These are phyloP conservation scores for Pollachius pollachius DNA, from an alignment of 2,113 vertebrate genomes.

Conservation along the genomic window DNA sequence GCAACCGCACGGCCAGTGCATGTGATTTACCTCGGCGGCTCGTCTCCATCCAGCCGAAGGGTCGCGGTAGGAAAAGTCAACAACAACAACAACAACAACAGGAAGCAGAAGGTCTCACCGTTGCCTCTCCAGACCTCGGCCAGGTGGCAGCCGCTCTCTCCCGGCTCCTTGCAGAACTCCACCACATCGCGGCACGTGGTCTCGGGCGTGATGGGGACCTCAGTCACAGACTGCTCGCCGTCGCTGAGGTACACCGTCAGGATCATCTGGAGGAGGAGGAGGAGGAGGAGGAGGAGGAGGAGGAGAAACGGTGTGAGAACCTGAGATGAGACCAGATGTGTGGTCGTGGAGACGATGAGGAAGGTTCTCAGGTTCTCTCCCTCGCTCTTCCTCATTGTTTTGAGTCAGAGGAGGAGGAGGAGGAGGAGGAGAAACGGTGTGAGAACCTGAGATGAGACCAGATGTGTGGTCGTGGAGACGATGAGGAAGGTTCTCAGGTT, in stretches of 20 bases:
- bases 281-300: slow-evolving; percentile 13
- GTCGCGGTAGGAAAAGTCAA: too few relatives aligned
- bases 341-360: background rate
- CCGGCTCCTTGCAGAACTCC: slow-evolving; percentile 98
- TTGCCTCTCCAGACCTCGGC: slow-evolving; percentile 97
- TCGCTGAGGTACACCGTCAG: slow-evolving; percentile 98
- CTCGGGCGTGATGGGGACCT: slow-evolving; percentile 98
- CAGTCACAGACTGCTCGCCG: slow-evolving; percentile 91
- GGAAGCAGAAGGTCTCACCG: slow-evolving; percentile 69
- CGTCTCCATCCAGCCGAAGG: too few relatives aligned
- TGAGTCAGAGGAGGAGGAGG: background rate
- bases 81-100: background rate
- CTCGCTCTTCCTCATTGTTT: too few relatives aligned
- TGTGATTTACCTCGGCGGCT: too few relatives aligned
- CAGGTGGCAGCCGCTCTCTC: slow-evolving; percentile 95
- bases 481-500: too few relatives aligned
- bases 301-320: background rate
- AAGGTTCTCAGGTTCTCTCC: too few relatives aligned
- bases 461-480: background rate
- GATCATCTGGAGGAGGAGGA: slow-evolving; percentile 84
- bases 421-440: background rate
- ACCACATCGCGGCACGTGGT: slow-evolving; percentile 96
- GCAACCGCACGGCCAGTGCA: too few relatives aligned
- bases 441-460: background rate
- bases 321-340: background rate